phyloP scores from a whole-genome alignment of 2,113 vertebrate genomes.

The Petaurus breviceps region DNA sequence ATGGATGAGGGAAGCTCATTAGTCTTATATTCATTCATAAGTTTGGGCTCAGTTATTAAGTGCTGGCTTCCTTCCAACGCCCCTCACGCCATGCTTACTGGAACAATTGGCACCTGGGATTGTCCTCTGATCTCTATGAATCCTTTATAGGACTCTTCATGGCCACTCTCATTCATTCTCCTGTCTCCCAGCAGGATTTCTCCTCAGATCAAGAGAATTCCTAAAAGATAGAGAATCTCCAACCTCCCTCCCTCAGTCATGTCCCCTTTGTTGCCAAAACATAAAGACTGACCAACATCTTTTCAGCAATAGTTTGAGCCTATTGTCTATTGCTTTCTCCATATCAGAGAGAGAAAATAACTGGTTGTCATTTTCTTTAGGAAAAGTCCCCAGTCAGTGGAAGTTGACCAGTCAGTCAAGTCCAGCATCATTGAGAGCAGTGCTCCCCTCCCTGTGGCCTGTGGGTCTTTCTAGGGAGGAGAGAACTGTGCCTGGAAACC shows the following conservation, averaged over 20 bases:
- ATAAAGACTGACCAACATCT: constrained; percentile 21
- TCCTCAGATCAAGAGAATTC: background rate
- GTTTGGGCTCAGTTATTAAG: constrained; percentile 72
- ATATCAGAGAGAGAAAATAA: background rate
- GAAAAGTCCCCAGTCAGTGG: background rate
- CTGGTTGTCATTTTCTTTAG: background rate
- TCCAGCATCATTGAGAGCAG: background rate
- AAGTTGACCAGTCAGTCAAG: background rate
- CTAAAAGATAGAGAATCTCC: background rate
- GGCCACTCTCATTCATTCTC: background rate
- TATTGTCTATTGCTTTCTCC: constrained; percentile 16
- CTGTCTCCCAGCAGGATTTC: constrained; percentile 54
- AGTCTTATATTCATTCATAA: constrained; percentile 66
- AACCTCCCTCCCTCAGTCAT: background rate
- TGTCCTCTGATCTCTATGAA: background rate
- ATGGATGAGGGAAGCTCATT: constrained; percentile 76
- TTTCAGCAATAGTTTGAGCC: background rate
- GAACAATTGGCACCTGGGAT: background rate
- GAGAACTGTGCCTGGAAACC: background rate
- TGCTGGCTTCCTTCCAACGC: background rate
- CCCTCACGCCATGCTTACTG: background rate
- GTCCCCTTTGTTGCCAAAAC: constrained; percentile 29
- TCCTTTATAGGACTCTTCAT: background rate
- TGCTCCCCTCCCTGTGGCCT: background rate
- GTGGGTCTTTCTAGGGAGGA: background rate